Base-by-base conservation (phyloP, 2,888 invertebrate genomes). In the Eutolmus rufibarbis region DNA sequence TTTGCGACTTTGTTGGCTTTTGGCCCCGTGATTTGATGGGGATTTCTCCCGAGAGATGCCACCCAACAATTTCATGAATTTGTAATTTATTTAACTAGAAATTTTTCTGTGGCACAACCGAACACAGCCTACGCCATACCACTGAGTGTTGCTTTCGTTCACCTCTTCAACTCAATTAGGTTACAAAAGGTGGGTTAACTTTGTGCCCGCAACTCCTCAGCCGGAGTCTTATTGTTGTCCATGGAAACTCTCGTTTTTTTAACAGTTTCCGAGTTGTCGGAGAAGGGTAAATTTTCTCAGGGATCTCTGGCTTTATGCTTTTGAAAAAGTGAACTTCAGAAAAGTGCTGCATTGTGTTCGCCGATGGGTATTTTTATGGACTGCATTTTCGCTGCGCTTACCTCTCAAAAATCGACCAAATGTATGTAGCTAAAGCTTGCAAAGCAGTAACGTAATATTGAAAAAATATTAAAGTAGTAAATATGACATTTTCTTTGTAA, bases 101-200 rank as follows among this genome's bases (percentile, higher is more conserved):
- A 40, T 12, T 81, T 51, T 28, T 81, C 81, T 66, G 19, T 66
- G 23, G 66, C 28, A 23, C 23, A 28, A 23, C 66, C 28, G 28
- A 28, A 12, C 19, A 43, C 2, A 56, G 12, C 56, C 16, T 56
- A 43, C 28, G 14, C 23, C 9, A 8, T 12, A 12, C 12, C 12
- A 1, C 57, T 57, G 57, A 66, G 19, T 57, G 57, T 57, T 57
- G 19, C 57, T 57, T 57, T 8, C 12, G 66, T 9, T 66, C 23
- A 57, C 82, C 34, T 37, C 82, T 82, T 82, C 82, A 57, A 66
- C 57, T 57, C 82, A 82, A 82, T 82, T 82, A 82, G 66, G 34
- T 7, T 56, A 82, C 82, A 82, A 66, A 57, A 82, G 79, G 40
- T 9, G 81, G 37, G 82, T 66, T 82, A 82, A 31, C 82, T 37